Base-by-base conservation (phyloP, 2,113 vertebrate species). In the Redunca redunca region DNA sequence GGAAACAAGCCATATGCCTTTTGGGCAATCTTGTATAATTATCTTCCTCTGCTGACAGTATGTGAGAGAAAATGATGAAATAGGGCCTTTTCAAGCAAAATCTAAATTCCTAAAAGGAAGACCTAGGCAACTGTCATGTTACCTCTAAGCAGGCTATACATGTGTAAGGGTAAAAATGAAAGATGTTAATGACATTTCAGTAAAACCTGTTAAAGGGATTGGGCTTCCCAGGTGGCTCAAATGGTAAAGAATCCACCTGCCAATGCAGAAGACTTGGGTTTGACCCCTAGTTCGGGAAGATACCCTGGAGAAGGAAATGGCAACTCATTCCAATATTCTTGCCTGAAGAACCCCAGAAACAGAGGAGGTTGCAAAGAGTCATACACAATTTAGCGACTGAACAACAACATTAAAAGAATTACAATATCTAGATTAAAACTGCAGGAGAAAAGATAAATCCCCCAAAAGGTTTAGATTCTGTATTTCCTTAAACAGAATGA, bases 51-150 rank as follows among this genome's bases (percentile, higher is more conserved):
- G 80, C 64, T 71, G 62, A 7, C 11, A 78, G 26, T 71, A 86
- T 89, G 8, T 53, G 28, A 89, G 40, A 81, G 10, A 84, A 58
- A 78, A 81, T 19, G 30, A 88, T 26, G 7, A 93, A 91, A 62
- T 62, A 15, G n/a, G 36, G 7, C 84, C 81, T 96, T 88, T 90
- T 95, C 53, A 93, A 96, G 26, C 23, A 77, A 96, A 96, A 90
- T 82, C 5, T 43, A 91, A 86, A 94, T 90, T 81, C 19, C 53
- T 74, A 74, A 85, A 85, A 71, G 57, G 55, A 80, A 91, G 90
- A 85, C 14, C 12, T 83, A 88, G 36, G 23, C 26, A 88, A 58
- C 6, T 53, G 52, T 84, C 21, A n/a, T 82, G 23, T 46, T 90
- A 87, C 57, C 48, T 83, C 12, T 94, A 86, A 96, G 12, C 5